Base-by-base conservation (phyloP, 2,888 invertebrate genomes). In the Drosophila algonquin region DNA sequence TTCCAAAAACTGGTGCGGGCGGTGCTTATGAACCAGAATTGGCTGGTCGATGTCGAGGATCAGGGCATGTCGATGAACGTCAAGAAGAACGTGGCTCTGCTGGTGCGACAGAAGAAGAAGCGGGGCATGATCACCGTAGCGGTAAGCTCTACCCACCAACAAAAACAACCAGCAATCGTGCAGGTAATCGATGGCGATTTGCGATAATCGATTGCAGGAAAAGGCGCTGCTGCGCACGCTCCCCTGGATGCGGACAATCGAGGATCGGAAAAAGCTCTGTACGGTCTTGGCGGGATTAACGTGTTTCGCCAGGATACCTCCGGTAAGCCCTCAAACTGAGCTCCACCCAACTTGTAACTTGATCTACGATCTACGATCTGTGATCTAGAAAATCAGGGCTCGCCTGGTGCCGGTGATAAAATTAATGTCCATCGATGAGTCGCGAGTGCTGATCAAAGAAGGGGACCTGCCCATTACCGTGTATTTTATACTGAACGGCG, bases 401-500 rank as follows among this genome's bases (percentile, higher is more conserved):
- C 93, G 94, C 58, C 87, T 96, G 54, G 94, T 95, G 0, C 93
- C 93, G 0, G 93, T 94, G 0, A 94, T 95, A 0, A 93, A 94
- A 78, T 96, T 95, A 91, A 93, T 93, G 79, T 94, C 94, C 83
- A 94, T 94, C 63, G 92, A 93, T 1, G 93, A 94, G 0, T 94
- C 93, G 0, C 93, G 95, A 1, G 92, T 93, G 0, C 93, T 96
- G 45, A 94, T 95, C 1, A 94, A 94, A 12, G 94, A 96, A 87
- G 94, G 94, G 14, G 94, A 94, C 57, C 91, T 92, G 4, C 94
- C 95, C 0, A 91, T 93, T 58, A 94, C 94, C 1, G 90, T 96
- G 48, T 96, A 95, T 89, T 96, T 95, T 89, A 93, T 96, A 45
- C 92, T 95, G 4, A 93, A 93, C 14, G 96, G 96, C 2, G 93